These are phyloP conservation scores for Gnathonemus longibarbis DNA, from an alignment of 2,113 vertebrate species.

Conservation along the genomic window DNA sequence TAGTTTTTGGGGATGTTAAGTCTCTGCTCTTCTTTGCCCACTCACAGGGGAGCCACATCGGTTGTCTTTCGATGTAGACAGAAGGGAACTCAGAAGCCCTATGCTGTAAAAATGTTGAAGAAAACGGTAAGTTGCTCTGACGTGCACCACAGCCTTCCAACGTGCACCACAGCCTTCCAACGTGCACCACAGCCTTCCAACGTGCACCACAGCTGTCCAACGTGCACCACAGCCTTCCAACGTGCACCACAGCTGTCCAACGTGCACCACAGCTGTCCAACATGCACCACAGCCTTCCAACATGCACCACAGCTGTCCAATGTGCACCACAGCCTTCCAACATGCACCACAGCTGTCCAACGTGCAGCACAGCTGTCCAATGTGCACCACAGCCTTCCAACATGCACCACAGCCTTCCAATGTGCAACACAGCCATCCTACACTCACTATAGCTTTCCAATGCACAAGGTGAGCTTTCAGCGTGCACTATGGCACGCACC, in stretches of 20 bases:
- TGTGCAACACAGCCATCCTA: too few species aligned
- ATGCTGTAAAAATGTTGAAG: constrained; percentile 81
- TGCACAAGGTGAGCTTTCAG: not conserved
- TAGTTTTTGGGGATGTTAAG: not conserved
- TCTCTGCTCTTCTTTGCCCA: not conserved
- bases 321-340: too few species aligned
- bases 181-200: not conserved
- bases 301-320: too few species aligned
- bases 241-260: too few species aligned
- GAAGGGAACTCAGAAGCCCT: constrained; percentile 79
- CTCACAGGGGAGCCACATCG: constrained; percentile 74
- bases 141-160: not conserved
- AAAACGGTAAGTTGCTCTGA: constrained; percentile 73
- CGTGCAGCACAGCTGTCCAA: not conserved
- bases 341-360: rapidly evolving
- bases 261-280: too few species aligned
- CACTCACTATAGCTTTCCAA: not conserved
- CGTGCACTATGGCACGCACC: too few species aligned
- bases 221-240: too few species aligned
- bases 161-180: not conserved
- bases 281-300: too few species aligned
- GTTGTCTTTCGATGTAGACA: constrained; percentile 80
- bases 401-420: too few species aligned
- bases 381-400: too few species aligned
- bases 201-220: too few species aligned